Conservation (phyloP, 2,797 vertebrate species). For the Gymnodraco acuticeps region DNA sequence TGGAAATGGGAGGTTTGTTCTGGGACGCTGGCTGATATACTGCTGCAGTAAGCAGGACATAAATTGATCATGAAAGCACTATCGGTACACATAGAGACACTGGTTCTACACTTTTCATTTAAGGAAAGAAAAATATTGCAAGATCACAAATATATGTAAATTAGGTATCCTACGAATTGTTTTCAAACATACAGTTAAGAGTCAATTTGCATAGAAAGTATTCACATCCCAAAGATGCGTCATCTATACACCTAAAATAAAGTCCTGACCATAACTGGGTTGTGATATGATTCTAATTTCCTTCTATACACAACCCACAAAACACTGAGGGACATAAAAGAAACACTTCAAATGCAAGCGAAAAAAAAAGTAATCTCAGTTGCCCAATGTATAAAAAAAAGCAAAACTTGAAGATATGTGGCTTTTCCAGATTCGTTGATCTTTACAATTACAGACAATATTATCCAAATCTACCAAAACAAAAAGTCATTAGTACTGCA, state of each 20-base stretch:
- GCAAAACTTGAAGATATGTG: not conserved
- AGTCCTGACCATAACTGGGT: not conserved
- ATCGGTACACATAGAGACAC: not conserved
- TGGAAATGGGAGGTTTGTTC: constrained; percentile 24
- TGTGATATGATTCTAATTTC: not conserved
- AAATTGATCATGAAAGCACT: constrained; percentile 6
- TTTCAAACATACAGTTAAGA: constrained; percentile 17
- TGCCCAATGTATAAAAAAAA: not conserved
- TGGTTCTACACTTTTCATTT: not conserved
- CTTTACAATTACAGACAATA: not conserved
- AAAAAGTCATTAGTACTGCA: not conserved
- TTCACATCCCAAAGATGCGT: too few species aligned
- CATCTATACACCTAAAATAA: not conserved
- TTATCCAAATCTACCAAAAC: not conserved
- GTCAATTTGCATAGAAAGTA: constrained; percentile 19
- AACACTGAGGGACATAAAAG: not conserved
- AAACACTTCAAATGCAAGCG: constrained; percentile 3
- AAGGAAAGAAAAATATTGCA: not conserved
- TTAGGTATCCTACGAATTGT: constrained; percentile 7
- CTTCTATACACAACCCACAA: constrained; percentile 14
- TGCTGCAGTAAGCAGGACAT: constrained; percentile 21
- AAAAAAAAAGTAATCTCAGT: not conserved
- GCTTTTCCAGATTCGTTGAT: constrained; percentile 6
- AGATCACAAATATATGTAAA: constrained; percentile 6
- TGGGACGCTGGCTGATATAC: constrained; percentile 21